Evolutionary conservation across 92 coral and sea anemone species (phyloP).

Genomic region (Muricea muricata): DNA sequence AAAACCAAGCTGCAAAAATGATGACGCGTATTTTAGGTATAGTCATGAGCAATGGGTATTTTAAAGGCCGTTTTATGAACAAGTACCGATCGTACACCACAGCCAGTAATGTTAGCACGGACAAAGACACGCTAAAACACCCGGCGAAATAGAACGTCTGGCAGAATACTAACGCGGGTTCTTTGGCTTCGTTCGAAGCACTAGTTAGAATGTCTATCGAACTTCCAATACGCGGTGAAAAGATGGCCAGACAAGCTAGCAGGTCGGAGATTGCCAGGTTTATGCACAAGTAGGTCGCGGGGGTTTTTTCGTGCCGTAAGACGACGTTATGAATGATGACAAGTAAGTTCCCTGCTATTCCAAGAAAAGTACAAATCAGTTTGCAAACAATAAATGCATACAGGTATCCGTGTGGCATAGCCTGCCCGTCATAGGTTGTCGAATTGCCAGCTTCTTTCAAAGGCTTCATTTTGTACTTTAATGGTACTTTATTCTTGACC

Average conservation of each 20-base stretch:
- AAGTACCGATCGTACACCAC: neutral
- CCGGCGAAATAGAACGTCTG: neutral
- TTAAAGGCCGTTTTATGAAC: neutral
- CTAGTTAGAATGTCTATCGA: neutral
- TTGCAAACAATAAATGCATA: neutral
- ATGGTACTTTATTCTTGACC: neutral
- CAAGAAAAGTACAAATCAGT: neutral
- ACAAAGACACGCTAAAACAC: neutral
- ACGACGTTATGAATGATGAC: neutral
- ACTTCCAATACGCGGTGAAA: neutral
- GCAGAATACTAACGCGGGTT: neutral
- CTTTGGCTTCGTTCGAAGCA: neutral
- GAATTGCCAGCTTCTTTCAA: neutral
- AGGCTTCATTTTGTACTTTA: neutral
- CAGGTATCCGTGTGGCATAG: neutral
- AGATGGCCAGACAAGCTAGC: neutral
- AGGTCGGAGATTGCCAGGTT: neutral
- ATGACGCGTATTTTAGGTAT: neutral
- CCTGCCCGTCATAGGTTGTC: neutral
- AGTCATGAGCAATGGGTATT: neutral
- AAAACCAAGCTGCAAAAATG: neutral
- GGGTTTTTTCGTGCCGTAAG: neutral
- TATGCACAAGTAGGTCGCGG: neutral
- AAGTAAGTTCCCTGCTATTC: neutral
- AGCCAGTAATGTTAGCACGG: neutral